Conservation (phyloP, 2,888 invertebrate species). For the Actias luna region DNA sequence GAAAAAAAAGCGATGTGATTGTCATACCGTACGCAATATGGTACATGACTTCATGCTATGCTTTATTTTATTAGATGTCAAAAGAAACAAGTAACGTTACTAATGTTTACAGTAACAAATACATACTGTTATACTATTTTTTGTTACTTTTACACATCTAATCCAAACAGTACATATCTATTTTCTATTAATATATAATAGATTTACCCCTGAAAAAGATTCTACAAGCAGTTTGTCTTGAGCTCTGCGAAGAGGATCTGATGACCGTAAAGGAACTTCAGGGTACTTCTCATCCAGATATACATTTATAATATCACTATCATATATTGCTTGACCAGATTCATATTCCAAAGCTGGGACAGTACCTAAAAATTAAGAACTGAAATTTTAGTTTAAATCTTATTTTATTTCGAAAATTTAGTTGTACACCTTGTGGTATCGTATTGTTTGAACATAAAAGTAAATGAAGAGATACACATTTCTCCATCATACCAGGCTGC, state of each 20-base stretch:
- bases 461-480: no score
- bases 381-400: background rate
- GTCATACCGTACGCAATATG: no score
- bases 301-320: conserved; percentile 89
- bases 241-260: conserved; percentile 86
- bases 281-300: conserved; percentile 92
- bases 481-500: no score
- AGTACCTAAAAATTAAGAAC: conserved; percentile 67
- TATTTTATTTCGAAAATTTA: background rate
- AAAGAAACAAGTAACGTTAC: no score
- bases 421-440: background rate
- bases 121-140: no score
- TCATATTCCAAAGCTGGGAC: conserved; percentile 90
- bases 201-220: conserved; percentile 77
- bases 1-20: no score
- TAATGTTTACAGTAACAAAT: no score
- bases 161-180: no score
- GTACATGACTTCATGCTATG: no score
- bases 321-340: conserved; percentile 86
- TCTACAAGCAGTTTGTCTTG: conserved; percentile 88
- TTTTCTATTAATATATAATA: conserved; percentile 12
- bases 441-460: no score
- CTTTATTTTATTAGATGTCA: no score
- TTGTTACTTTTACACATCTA: no score
- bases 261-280: conserved; percentile 83